Conservation (phyloP, 2,797 vertebrate genomes). For the Phoebastria nigripes region DNA sequence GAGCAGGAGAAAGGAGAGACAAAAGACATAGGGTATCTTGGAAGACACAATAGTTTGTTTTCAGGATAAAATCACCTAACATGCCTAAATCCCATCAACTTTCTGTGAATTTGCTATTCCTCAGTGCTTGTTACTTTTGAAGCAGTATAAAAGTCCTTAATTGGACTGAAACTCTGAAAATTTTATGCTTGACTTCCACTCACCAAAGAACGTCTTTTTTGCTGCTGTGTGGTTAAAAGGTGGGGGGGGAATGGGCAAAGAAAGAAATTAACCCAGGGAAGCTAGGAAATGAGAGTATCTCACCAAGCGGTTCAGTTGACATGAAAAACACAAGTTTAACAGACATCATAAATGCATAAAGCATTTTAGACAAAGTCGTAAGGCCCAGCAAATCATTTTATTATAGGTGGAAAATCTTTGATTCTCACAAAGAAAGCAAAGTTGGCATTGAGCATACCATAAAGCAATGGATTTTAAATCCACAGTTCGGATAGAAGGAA, state of each 20-base stretch:
- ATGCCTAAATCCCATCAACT: neutral
- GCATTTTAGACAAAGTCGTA: neutral
- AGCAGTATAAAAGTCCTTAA: neutral
- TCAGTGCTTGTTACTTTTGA: neutral
- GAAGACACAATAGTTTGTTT: neutral
- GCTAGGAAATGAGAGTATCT: neutral
- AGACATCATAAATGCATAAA: neutral
- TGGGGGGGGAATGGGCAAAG: accelerated
- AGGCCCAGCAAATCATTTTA: neutral
- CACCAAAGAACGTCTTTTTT: neutral
- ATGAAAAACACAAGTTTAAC: neutral
- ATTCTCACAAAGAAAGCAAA: neutral
- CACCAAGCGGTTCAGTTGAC: neutral
- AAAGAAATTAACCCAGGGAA: neutral
- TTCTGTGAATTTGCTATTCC: neutral
- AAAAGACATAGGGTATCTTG: neutral
- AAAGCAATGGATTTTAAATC: neutral
- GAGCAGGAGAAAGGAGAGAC: neutral
- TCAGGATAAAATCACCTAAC: neutral
- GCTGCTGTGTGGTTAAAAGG: neutral
- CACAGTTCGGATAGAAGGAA: neutral
- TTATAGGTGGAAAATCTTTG: neutral
- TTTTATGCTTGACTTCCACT: neutral
- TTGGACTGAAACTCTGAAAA: neutral
- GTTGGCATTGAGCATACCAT: neutral